Evolutionary conservation across 1,140 invertebrate genomes (phyloP).

Genomic region (Pseudoatta argentina): DNA sequence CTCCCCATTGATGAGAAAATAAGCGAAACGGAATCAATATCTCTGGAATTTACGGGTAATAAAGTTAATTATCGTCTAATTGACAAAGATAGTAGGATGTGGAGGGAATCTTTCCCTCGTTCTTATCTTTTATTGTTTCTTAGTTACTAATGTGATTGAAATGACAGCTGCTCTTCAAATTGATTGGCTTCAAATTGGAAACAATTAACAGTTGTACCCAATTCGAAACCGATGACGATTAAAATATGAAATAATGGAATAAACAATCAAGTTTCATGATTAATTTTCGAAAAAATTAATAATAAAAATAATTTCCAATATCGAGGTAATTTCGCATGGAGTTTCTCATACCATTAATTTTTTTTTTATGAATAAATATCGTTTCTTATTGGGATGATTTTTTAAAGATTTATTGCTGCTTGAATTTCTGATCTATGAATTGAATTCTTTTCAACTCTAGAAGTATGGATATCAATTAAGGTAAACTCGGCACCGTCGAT

Average conservation of each 20-base stretch:
- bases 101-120: not conserved
- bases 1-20: slow-evolving; percentile 46
- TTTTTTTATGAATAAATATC: not conserved
- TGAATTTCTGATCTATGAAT: slow-evolving; percentile 10
- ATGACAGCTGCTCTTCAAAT: not conserved
- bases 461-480: slow-evolving; percentile 41
- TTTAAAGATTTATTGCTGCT: not conserved
- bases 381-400: not conserved
- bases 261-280: not conserved
- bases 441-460: slow-evolving; percentile 7
- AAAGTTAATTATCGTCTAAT: slow-evolving; percentile 49
- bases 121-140: slow-evolving; percentile 38
- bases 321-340: not conserved
- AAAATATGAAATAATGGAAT: not conserved
- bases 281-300: not conserved
- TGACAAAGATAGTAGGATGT: not conserved
- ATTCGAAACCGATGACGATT: not conserved
- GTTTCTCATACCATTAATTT: not conserved
- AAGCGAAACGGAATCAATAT: slow-evolving; percentile 27
- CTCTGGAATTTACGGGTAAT: slow-evolving; percentile 20
- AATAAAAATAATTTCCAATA: not conserved
- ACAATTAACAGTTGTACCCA: not conserved
- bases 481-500: slow-evolving; percentile 28
- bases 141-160: slow-evolving; percentile 16
- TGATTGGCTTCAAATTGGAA: too few species aligned